These are phyloP conservation scores for Drosophila barbarae DNA, from an alignment of 2,888 invertebrate species.

Conservation along the genomic window DNA sequence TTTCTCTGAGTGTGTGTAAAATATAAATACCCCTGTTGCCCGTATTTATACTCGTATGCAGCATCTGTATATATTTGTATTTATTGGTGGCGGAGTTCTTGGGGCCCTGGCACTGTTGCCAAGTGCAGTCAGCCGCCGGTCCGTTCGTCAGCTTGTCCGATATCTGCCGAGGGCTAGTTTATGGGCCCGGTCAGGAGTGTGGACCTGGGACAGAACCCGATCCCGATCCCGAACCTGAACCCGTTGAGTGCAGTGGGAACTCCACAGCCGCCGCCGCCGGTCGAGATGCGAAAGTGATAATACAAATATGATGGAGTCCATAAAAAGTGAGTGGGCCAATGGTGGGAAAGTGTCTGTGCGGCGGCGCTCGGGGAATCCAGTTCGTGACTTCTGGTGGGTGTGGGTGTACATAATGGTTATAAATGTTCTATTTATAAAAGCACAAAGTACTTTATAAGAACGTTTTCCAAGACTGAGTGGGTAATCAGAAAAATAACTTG, in stretches of 20 bases:
- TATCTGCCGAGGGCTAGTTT: constrained; percentile 44
- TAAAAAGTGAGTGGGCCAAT: constrained; percentile 43
- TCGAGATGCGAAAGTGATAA: constrained; percentile 39
- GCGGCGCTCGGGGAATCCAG: constrained; percentile 17
- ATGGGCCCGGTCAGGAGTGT: constrained; percentile 37
- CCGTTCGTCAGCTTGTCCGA: constrained; percentile 12
- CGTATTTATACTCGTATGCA: constrained; percentile 34
- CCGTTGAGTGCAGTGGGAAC: constrained; percentile 36
- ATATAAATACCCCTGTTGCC: constrained; percentile 32
- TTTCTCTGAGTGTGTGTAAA: constrained; percentile 5
- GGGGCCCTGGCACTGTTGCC: constrained; percentile 39
- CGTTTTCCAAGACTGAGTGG: neutral
- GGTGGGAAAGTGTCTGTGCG: constrained; percentile 36
- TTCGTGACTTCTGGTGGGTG: constrained; percentile 29
- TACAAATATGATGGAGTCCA: constrained; percentile 37
- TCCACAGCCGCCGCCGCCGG: constrained; percentile 25
- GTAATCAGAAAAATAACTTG: neutral
- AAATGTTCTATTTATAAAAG: constrained; percentile 25
- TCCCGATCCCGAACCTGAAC: constrained; percentile 5
- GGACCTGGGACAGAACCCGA: constrained; percentile 15
- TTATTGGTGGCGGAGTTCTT: constrained; percentile 37
- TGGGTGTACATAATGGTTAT: constrained; percentile 12
- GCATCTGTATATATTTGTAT: constrained; percentile 37
- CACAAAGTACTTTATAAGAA: neutral
- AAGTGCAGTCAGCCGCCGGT: constrained; percentile 38